Evolutionary conservation across 2,797 vertebrate species (phyloP), one percentile per base, ranked within the genome.

Genomic region (Eremophila alpestris): DNA sequence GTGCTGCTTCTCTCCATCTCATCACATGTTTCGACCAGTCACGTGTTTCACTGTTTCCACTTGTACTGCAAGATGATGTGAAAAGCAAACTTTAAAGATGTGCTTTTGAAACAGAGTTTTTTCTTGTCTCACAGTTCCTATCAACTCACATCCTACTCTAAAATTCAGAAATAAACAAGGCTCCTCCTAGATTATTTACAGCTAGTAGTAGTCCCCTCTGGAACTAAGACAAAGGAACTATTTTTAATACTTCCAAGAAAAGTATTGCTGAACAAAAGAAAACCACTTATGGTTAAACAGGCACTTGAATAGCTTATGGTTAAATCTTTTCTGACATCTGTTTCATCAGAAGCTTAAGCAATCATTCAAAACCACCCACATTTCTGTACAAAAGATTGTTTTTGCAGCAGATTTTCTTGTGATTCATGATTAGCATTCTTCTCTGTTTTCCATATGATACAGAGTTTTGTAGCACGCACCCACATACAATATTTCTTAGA

Each of bases 401-500:
- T 93, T 74, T 89, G 49, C 67, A 68, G 38, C 27, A 73, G 45
- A 20, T 85, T 93, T 94, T 58, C 75, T n/a, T 90, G 13, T 81
- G 40, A 83, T 81, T 76, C 10, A 3, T 71, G 43, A 89, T 92
- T 93, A 62, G 77, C 86, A 95, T 93, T 89, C 59, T 38, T 89
- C 55, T 90, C 48, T 6, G 1, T 73, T 88, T 41, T 84, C 60
- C 63, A 9, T 60, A 63, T 41, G 32, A 49, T 29, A n/a, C 16
- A 40, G 13, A 77, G 19, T 89, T 91, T 77, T 83, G 34, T 73
- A 81, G 59, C 81, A 46, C 2, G 20, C 29, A 91, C 69, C 56
- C 41, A 78, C 43, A 24, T 68, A 75, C 11, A 71, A 32, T 14
- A 56, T 86, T 95, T 96, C 90, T 93, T 87, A 92, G 85, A 97